phyloP scores from a whole-genome alignment of 2,797 vertebrate species.

The Arnoldichthys spilopterus region DNA sequence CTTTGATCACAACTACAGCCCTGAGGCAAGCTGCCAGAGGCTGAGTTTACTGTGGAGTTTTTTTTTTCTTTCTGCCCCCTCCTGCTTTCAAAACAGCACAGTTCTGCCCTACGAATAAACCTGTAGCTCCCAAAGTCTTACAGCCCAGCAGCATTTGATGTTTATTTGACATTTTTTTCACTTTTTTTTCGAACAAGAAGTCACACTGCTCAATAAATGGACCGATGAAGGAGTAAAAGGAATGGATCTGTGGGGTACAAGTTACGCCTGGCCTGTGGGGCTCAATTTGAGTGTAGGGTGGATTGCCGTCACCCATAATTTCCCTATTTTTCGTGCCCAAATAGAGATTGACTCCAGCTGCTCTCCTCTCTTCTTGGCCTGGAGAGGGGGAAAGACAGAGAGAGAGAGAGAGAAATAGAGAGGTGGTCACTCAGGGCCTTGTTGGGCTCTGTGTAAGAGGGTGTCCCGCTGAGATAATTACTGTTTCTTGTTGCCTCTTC shows the following conservation, averaged over 20 bases:
- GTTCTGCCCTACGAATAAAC: conserved; percentile 24
- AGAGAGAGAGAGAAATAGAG: conserved; percentile 29
- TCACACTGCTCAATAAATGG: conserved; percentile 9
- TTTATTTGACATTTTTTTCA: not conserved
- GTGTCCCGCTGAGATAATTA: conserved; percentile 70
- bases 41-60: conserved; percentile 27
- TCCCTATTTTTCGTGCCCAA: conserved; percentile 49
- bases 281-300: not conserved
- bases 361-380: conserved; percentile 36
- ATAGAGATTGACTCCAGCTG: conserved; percentile 39
- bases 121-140: not conserved
- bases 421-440: conserved; percentile 44
- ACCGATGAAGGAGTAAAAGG: not conserved
- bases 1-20: conserved; percentile 54
- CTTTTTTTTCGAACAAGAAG: not conserved
- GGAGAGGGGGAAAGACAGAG: conserved; percentile 19
- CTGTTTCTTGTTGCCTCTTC: conserved; percentile 60
- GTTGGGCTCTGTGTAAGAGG: conserved; percentile 55
- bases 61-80: conserved; percentile 1
- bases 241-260: not conserved
- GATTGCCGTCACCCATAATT: conserved; percentile 27
- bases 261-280: conserved; percentile 1
- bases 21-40: conserved; percentile 15
- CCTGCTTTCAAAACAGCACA: conserved; percentile 8
- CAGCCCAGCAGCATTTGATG: not conserved